These are phyloP conservation scores for Hymenopus coronatus DNA, from an alignment of 2,888 invertebrate species.

Conservation along the genomic window DNA sequence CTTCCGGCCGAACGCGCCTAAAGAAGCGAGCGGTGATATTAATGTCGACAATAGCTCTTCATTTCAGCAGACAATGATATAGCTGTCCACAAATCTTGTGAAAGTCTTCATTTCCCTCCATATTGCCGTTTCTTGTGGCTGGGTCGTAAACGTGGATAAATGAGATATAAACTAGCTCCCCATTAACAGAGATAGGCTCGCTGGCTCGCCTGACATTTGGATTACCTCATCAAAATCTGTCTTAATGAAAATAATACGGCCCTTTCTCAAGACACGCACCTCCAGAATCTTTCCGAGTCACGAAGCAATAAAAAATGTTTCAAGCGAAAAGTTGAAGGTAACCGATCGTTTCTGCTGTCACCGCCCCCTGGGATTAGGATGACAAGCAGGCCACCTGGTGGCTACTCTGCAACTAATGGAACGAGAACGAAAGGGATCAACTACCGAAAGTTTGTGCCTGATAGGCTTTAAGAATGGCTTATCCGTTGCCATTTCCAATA, in stretches of 20 bases:
- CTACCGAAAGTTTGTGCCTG: neutral
- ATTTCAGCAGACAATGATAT: neutral
- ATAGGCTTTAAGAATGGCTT: neutral
- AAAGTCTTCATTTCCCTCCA: neutral
- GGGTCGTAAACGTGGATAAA: neutral
- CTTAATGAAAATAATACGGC: slow-evolving; percentile 3
- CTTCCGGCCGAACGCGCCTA: neutral
- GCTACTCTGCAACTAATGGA: neutral
- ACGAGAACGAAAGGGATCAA: neutral
- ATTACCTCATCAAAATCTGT: slow-evolving; percentile 8
- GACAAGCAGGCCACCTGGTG: neutral
- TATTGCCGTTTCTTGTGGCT: neutral
- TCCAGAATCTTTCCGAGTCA: neutral
- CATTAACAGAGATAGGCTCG: neutral
- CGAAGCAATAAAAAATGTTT: neutral
- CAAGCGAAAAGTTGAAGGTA: neutral
- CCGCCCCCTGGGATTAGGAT: neutral
- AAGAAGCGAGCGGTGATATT: neutral
- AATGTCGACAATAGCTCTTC: neutral
- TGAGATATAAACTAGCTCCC: slow-evolving; percentile 1
- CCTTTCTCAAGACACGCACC: neutral
- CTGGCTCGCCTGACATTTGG: neutral
- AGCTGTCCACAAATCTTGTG: neutral
- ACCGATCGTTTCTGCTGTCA: neutral
- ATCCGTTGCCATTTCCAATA: neutral